These are phyloP conservation scores for Oncopodura yosiiana DNA, from an alignment of 1,140 invertebrate genomes.

Conservation along the genomic window DNA sequence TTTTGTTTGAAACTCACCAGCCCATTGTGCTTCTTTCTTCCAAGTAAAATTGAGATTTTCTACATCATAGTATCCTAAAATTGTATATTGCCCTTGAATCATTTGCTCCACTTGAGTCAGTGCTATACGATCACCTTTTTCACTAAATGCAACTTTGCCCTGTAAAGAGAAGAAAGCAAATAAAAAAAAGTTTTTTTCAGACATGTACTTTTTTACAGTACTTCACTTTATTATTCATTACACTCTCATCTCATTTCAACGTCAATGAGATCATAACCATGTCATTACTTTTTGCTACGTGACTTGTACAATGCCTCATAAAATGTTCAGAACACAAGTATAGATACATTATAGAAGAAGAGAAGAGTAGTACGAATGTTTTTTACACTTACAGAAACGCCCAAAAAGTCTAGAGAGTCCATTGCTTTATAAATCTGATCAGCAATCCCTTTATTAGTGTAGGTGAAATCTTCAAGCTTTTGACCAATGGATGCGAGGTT, in stretches of 20 bases:
- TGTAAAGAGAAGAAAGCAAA: conserved; percentile 39
- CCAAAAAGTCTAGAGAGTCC: conserved; percentile 93
- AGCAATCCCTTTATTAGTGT: conserved; percentile 86
- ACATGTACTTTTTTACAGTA: not conserved
- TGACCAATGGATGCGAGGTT: conserved; percentile 63
- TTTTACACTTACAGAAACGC: conserved; percentile 75
- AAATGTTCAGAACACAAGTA: not conserved
- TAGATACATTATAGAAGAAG: not conserved
- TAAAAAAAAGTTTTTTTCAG: too few species aligned
- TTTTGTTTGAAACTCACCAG: too few species aligned
- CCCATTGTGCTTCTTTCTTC: conserved; percentile 64
- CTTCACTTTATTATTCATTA: too few species aligned
- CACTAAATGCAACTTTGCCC: conserved; percentile 90
- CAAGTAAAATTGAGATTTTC: conserved; percentile 90
- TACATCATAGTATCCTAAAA: conserved; percentile 89
- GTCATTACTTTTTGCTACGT: too few species aligned
- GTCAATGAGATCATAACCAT: too few species aligned
- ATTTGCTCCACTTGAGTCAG: conserved; percentile 97
- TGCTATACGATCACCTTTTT: conserved; percentile 96
- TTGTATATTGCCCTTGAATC: conserved; percentile 84
- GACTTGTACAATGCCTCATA: too few species aligned
- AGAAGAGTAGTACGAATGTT: too few species aligned
- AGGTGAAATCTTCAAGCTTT: conserved; percentile 92
- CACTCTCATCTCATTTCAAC: too few species aligned
- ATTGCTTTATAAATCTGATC: conserved; percentile 94